These are phyloP conservation scores for Bombus confusus DNA, from an alignment of 1,140 invertebrate genomes.

Conservation along the genomic window DNA sequence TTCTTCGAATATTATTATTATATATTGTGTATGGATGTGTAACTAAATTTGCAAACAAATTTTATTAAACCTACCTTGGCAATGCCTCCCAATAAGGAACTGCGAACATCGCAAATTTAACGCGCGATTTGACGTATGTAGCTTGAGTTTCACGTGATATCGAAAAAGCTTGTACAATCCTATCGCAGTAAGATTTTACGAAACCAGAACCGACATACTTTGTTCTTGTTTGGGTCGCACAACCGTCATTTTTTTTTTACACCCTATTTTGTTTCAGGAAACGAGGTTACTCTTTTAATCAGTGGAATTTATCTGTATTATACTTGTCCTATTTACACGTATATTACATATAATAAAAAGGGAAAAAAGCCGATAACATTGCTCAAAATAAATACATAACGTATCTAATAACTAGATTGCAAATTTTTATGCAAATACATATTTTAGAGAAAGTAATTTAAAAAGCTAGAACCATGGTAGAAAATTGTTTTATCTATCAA, in stretches of 20 bases:
- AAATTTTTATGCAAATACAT: too few relatives aligned
- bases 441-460: too few relatives aligned
- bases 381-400: background rate
- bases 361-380: background rate
- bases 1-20: background rate
- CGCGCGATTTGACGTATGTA: background rate
- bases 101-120: slow-evolving; percentile 49
- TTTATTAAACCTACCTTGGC: slow-evolving; percentile 51
- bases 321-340: background rate
- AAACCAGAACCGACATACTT: background rate
- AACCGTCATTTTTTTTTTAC: slow-evolving; percentile 10
- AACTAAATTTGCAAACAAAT: background rate
- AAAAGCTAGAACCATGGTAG: too few relatives aligned
- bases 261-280: slow-evolving; percentile 57
- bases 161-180: background rate
- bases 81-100: slow-evolving; percentile 53
- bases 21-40: background rate
- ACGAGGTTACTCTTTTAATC: slow-evolving; percentile 40
- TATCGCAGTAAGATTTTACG: background rate
- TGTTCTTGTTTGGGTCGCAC: background rate
- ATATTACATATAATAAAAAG: background rate
- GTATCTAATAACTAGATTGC: background rate
- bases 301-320: background rate
- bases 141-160: background rate
- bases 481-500: too few relatives aligned